Percentiles rank a stretch among this genome's conserved stretches.
Conservation (phyloP, 2,113 vertebrate genomes). For the Myrmecophaga tridactyla region DNA sequence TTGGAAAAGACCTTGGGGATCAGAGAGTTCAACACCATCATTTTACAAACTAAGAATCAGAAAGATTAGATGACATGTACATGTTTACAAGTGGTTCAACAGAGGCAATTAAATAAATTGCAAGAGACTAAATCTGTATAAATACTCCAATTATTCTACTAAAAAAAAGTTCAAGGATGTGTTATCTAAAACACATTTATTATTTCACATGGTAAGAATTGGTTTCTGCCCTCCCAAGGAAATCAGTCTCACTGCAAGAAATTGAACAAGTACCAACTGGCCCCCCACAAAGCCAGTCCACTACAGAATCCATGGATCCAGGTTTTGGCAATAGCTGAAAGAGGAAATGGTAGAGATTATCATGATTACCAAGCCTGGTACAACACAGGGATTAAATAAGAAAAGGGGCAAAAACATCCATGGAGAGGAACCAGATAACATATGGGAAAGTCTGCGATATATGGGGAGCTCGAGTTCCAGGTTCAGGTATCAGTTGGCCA, state of each 20-base stretch:
- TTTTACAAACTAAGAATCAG: constrained; percentile 34
- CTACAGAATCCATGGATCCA: background rate
- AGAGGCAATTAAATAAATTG: constrained; percentile 46
- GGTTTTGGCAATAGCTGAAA: constrained; percentile 7
- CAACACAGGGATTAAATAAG: background rate
- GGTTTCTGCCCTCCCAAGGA: background rate
- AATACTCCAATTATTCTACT: constrained; percentile 36
- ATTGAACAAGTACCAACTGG: background rate
- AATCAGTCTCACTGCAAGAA: background rate
- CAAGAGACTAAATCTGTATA: constrained; percentile 17
- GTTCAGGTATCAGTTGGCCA: constrained; percentile 23
- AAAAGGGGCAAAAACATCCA: constrained; percentile 35
- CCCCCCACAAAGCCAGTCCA: background rate
- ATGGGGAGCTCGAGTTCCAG: background rate
- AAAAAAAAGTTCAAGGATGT: background rate
- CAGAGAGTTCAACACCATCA: background rate
- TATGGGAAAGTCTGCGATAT: background rate
- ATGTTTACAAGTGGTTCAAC: constrained; percentile 1
- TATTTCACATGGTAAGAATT: background rate
- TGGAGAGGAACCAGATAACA: background rate
- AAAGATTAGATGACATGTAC: constrained; percentile 6
- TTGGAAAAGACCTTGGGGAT: constrained; percentile 44
- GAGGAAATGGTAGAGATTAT: constrained; percentile 13
- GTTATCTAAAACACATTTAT: constrained; percentile 26
- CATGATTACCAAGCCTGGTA: background rate